phyloP scores from a whole-genome alignment of 1,140 invertebrate genomes.

The Brachystomella parvula region DNA sequence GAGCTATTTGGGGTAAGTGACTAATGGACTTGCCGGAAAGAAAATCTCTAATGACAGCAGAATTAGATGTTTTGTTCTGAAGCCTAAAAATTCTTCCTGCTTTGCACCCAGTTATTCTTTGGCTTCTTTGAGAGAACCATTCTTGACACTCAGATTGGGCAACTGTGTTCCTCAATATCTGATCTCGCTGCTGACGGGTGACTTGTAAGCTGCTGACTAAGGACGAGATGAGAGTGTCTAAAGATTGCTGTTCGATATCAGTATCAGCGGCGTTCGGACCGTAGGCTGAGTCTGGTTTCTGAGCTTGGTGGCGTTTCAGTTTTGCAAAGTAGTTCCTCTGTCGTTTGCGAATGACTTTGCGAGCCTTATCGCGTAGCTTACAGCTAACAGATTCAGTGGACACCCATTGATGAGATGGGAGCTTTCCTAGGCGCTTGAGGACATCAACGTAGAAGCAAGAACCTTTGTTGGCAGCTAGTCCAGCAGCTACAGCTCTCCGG shows the following conservation, averaged over 20 bases:
- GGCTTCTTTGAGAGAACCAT: neutral
- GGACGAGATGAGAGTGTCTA: neutral
- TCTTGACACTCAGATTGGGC: neutral
- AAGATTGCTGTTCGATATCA: neutral
- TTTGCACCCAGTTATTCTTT: constrained; percentile 10
- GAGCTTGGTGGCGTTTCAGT: neutral
- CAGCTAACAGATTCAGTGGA: neutral
- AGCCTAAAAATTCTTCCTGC: neutral
- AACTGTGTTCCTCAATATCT: neutral
- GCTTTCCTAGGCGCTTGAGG: neutral
- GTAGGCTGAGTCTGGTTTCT: neutral
- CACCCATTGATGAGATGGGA: neutral
- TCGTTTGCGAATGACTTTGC: neutral
- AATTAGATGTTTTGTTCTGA: constrained; percentile 1
- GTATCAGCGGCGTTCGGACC: neutral
- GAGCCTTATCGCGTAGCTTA: neutral
- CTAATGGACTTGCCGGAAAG: neutral
- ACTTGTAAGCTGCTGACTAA: neutral
- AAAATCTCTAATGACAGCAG: neutral
- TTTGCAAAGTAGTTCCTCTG: constrained; percentile 2
- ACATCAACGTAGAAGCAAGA: neutral
- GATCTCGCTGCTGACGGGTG: neutral
- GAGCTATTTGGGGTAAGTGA: neutral
- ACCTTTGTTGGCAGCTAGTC: neutral
- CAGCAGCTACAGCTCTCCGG: neutral